phyloP scores from a whole-genome alignment of 2,113 vertebrate species.

The Physeter macrocephalus region DNA sequence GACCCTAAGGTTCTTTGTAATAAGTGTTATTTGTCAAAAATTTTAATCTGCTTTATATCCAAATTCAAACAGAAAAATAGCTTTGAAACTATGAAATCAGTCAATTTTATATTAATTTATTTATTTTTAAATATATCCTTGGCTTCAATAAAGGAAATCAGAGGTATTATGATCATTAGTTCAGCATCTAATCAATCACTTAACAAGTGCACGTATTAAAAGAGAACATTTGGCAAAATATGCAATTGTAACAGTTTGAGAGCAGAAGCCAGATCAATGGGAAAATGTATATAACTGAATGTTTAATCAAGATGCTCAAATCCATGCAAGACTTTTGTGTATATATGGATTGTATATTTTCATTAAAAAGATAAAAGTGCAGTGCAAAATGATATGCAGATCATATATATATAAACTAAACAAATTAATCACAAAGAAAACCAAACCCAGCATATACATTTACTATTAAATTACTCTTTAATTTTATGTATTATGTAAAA shows the following conservation, averaged over 20 bases:
- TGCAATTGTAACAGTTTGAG: neutral
- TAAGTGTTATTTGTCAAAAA: conserved; percentile 64
- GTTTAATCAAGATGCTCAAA: neutral
- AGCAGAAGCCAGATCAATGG: neutral
- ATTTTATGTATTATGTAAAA: neutral
- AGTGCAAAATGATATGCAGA: neutral
- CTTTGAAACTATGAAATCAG: neutral
- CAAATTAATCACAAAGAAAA: neutral
- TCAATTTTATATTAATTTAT: conserved; percentile 2
- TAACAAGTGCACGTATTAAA: neutral
- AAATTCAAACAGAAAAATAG: conserved; percentile 38
- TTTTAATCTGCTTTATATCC: neutral
- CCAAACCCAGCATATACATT: neutral
- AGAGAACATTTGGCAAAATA: neutral
- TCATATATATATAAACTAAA: neutral
- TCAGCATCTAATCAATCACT: neutral
- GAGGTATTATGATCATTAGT: neutral
- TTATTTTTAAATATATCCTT: neutral
- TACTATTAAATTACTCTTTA: neutral
- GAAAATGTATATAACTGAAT: neutral
- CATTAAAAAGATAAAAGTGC: neutral
- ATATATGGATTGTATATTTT: neutral
- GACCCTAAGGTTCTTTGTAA: conserved; percentile 44
- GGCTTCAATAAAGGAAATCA: neutral
- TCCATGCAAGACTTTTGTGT: neutral